Percentiles rank a stretch among this genome's conserved stretches.
Conservation (phyloP, 2,797 vertebrate species). For the Garrulus glandarius region DNA sequence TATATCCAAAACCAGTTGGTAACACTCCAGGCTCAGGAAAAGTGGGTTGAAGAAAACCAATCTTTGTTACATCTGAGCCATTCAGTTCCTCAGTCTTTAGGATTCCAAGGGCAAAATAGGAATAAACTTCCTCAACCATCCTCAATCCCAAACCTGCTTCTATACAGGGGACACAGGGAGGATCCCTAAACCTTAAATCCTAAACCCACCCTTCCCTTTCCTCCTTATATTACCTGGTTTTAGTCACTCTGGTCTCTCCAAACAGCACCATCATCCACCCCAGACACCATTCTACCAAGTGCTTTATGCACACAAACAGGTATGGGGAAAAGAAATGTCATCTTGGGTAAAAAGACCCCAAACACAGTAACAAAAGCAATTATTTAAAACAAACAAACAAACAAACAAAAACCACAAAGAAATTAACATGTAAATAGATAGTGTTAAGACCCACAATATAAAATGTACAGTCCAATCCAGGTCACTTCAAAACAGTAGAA, state of each 20-base stretch:
- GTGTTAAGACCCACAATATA: not conserved
- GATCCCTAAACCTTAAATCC: not conserved
- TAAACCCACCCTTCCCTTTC: not conserved
- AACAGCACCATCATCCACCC: not conserved
- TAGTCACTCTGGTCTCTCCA: not conserved
- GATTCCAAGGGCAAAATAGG: not conserved
- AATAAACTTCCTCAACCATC: not conserved
- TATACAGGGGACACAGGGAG: not conserved
- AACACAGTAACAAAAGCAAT: not conserved
- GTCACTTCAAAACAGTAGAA: not conserved
- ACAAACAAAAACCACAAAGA: not conserved
- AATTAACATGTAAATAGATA: not conserved
- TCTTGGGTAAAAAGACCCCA: not conserved
- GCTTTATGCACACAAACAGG: not conserved
- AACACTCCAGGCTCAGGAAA: not conserved
- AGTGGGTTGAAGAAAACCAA: not conserved
- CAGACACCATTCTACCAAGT: not conserved
- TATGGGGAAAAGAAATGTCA: not conserved
- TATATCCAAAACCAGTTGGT: not conserved
- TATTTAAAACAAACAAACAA: not conserved
- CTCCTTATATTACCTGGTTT: not conserved
- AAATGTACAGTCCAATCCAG: not conserved
- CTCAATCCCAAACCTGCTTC: not conserved
- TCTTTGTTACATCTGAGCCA: not conserved
- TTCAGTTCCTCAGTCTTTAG: not conserved